Percentiles rank a stretch among this genome's conserved stretches.
phyloP scores from a whole-genome alignment of 2,797 vertebrate genomes.

The Dromococcyx pavoninus region DNA sequence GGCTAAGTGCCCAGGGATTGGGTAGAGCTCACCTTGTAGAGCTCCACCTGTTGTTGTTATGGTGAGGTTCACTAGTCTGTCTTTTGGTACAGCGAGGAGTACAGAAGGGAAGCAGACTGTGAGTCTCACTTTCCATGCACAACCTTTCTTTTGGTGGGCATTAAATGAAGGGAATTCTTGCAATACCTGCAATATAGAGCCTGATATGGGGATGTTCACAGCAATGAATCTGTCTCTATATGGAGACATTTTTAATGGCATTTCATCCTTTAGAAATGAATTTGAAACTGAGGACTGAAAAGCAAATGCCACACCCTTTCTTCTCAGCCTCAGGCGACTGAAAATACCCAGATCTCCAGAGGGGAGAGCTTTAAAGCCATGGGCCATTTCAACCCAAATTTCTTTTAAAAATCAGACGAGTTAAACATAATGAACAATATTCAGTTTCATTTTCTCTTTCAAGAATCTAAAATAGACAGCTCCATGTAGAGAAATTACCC shows the following conservation, averaged over 20 bases:
- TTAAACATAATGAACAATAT: neutral
- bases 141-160: neutral
- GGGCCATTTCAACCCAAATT: neutral
- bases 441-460: neutral
- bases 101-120: neutral
- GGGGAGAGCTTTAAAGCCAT: neutral
- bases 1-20: neutral
- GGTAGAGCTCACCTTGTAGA: neutral
- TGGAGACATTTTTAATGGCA: neutral
- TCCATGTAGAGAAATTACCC: neutral
- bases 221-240: neutral
- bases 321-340: neutral
- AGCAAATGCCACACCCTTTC: neutral
- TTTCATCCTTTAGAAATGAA: neutral
- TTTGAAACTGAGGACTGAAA: neutral
- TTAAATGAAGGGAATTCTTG: neutral
- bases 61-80: neutral
- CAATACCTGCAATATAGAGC: neutral
- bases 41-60: neutral
- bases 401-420: neutral
- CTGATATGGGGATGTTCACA: neutral
- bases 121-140: fast-evolving
- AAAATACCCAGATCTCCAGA: neutral
- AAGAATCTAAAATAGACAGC: neutral
- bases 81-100: neutral